Conservation (phyloP, 2,113 vertebrate species). For the Ondatra zibethicus region DNA sequence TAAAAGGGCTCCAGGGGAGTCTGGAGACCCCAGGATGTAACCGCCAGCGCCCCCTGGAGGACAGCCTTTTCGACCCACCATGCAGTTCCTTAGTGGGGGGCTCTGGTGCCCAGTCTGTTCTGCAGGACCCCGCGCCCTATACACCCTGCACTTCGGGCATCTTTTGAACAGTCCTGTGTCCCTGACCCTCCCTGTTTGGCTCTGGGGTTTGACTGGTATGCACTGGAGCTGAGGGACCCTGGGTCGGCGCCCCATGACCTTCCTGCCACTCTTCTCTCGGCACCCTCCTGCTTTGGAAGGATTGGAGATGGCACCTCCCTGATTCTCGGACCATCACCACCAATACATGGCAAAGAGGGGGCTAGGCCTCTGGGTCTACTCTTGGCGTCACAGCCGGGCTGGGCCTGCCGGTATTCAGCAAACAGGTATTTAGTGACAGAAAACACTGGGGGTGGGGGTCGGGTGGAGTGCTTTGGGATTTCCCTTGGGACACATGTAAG, state of each 20-base stretch:
- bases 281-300: background rate
- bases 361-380: background rate
- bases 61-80: accelerated
- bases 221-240: accelerated
- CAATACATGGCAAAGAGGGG: too few species aligned
- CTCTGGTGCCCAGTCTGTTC: background rate
- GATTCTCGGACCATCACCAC: accelerated
- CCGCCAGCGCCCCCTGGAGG: background rate
- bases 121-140: background rate
- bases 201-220: background rate
- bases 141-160: accelerated
- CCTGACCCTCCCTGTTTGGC: background rate
- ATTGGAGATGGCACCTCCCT: background rate
- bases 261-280: background rate
- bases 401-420: background rate
- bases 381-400: background rate
- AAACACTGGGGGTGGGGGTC: background rate
- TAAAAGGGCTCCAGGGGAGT: background rate
- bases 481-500: conserved; percentile 43
- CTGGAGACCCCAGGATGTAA: background rate
- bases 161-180: background rate
- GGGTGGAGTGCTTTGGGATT: background rate
- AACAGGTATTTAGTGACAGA: background rate
- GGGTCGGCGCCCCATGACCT: accelerated
- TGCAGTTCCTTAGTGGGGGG: background rate